A percentile compares a stretch with the other conserved stretches of the same genome.
Conservation (phyloP, 2,888 invertebrate genomes). For the Argyra leucocephala region DNA sequence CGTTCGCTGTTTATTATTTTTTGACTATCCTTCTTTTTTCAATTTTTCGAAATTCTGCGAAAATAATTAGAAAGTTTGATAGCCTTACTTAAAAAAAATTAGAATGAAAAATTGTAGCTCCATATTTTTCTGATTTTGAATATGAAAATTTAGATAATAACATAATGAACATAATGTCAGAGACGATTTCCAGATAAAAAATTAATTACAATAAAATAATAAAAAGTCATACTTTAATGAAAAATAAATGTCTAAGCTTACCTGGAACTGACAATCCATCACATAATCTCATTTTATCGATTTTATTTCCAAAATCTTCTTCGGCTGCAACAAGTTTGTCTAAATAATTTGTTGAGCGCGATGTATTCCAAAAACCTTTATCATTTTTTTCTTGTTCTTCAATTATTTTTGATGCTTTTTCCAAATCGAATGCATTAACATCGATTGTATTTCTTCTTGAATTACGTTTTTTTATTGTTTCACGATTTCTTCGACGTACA, state of each 20-base stretch:
- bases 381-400: slow-evolving; percentile 9
- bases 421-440: slow-evolving; percentile 23
- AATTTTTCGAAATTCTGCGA: too few species aligned
- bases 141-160: too few species aligned
- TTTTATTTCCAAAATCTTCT: slow-evolving; percentile 10
- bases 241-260: background rate
- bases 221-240: background rate
- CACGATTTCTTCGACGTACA: slow-evolving; percentile 16
- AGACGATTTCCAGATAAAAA: too few species aligned
- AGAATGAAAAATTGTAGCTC: too few species aligned
- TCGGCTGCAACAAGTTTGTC: slow-evolving; percentile 16
- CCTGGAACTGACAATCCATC: slow-evolving; percentile 20
- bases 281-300: slow-evolving; percentile 12
- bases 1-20: too few species aligned
- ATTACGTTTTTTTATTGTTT: slow-evolving; percentile 18
- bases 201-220: too few species aligned
- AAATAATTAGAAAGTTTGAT: too few species aligned
- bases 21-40: too few species aligned
- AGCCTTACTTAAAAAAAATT: too few species aligned
- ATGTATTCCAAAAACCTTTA: slow-evolving; percentile 13
- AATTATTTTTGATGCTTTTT: slow-evolving; percentile 19
- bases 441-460: slow-evolving; percentile 26
- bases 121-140: too few species aligned
- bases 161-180: too few species aligned
- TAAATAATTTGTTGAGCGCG: slow-evolving; percentile 22